Evolutionary conservation across 2,797 vertebrate genomes (phyloP), one percentile per base, ranked within the genome.

Genomic region (Danio tinwini): DNA sequence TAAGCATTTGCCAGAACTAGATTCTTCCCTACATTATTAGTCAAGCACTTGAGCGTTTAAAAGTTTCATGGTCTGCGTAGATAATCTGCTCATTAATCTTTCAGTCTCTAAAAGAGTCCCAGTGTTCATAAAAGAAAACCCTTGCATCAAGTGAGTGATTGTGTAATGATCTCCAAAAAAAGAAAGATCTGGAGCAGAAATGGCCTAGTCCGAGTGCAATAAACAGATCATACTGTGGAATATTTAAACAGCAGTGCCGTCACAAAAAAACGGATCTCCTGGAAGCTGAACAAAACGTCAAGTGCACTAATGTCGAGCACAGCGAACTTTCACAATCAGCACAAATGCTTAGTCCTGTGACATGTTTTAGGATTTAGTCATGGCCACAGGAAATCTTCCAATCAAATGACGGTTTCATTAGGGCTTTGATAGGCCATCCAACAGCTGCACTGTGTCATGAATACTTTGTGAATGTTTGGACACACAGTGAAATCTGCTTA

Each of bases 61-160:
- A 68, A 76, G 53, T 68, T 78, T 80, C 64, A 81, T 79, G 76
- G 81, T 79, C 65, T 67, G 61, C 4, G 40, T 45, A 50, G 67
- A 79, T 82, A 82, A 82, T 84, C 71, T 61, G 53, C 65, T 71
- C 47, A 82, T 84, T 76, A 84, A 82, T 84, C 83, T 79, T 76
- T 79, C 61, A 64, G 67, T 49, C 17, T 53, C 49, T 37, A 80
- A 69, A 76, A 52, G 52, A 14, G 45, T 76, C 65, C 40, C 75
- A 77, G 52, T 70, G n/a, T 56, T 65, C 21, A 40, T 14, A 59
- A 65, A 72, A 67, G 44, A 53, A 64, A 50, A 53, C 1, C n/a
- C 37, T 50, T 63, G 29, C n/a, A 56, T n/a, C 6, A 13, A 68
- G 44, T 69, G 64, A 59, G 40, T 47, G 64, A 59, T 69, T 77